A percentile compares a stretch with the other conserved stretches of the same genome.
Evolutionary conservation across 1,140 invertebrate genomes (phyloP).

Genomic region (Danaus melanippus): DNA sequence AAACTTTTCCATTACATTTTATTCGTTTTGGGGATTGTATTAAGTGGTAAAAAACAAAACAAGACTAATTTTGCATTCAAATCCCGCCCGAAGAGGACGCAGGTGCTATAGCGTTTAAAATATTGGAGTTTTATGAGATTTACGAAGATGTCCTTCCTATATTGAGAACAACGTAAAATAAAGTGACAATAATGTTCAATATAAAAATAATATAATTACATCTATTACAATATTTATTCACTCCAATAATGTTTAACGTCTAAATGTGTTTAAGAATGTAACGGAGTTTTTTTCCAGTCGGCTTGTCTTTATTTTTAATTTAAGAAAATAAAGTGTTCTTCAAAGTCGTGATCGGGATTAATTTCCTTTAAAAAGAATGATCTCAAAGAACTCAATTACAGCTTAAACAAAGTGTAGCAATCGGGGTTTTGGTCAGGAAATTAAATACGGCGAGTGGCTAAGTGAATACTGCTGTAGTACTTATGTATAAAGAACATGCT

Average conservation of each 20-base stretch:
- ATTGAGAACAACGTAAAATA: conserved; percentile 40
- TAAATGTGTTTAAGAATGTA: too few species aligned
- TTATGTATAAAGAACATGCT: too few species aligned
- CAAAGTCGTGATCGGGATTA: conserved; percentile 39
- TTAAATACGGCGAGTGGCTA: conserved; percentile 53
- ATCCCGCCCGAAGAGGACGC: conserved; percentile 53
- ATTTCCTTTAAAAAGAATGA: conserved; percentile 61
- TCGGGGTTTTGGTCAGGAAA: conserved; percentile 62
- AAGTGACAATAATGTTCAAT: too few species aligned
- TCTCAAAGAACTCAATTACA: conserved; percentile 65
- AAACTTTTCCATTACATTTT: conserved; percentile 47
- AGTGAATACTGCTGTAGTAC: conserved; percentile 30
- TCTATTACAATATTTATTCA: too few species aligned
- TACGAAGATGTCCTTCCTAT: conserved; percentile 66
- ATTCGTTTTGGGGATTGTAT: conserved; percentile 49
- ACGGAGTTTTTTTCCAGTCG: too few species aligned
- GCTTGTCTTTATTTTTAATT: conserved; percentile 21
- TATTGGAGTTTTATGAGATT: conserved; percentile 68
- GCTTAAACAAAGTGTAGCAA: conserved; percentile 65
- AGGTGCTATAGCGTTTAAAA: conserved; percentile 64
- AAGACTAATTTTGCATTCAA: conserved; percentile 69
- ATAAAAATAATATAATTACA: too few species aligned
- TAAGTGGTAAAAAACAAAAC: conserved; percentile 69
- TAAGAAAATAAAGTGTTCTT: conserved; percentile 33
- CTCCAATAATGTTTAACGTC: too few species aligned